Percentiles rank a stretch among this genome's conserved stretches.
These are phyloP conservation scores for Agapostemon virescens DNA, from an alignment of 2,888 invertebrate species.

Conservation along the genomic window DNA sequence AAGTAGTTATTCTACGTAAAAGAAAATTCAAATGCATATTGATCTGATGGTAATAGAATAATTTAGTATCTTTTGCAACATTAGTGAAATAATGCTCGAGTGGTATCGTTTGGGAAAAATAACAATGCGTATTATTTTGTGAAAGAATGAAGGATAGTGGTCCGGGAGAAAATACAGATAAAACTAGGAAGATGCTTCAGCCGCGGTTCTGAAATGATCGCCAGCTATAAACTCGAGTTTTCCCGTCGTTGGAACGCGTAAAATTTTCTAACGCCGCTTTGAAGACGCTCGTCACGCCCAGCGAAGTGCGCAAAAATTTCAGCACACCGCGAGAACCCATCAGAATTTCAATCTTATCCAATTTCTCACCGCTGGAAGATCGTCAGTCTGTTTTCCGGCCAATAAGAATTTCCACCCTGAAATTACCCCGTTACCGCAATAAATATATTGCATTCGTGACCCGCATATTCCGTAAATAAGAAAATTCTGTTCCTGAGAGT, in stretches of 20 bases:
- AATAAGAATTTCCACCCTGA: background rate
- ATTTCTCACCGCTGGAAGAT: background rate
- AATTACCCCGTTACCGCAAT: background rate
- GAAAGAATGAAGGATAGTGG: background rate
- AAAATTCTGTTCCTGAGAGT: background rate
- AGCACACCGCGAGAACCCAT: background rate
- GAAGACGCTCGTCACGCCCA: conserved; percentile 10
- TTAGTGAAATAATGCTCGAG: too few relatives aligned
- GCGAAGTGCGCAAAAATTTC: conserved; percentile 2
- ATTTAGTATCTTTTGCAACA: too few relatives aligned
- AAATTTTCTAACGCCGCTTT: background rate
- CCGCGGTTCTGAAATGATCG: background rate
- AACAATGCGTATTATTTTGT: background rate
- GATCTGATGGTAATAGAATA: too few relatives aligned
- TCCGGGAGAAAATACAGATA: background rate
- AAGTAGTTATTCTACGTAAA: too few relatives aligned
- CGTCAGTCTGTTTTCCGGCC: background rate
- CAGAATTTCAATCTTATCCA: conserved; percentile 5
- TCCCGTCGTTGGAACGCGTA: background rate
- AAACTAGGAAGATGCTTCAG: background rate
- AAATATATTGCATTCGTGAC: background rate
- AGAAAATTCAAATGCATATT: too few relatives aligned
- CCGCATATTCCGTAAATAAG: background rate
- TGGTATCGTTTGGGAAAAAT: too few relatives aligned
- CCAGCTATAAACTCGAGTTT: background rate